Percentiles rank a stretch among this genome's conserved stretches.
phyloP scores from a whole-genome alignment of 2,797 vertebrate species.

The Hybognathus amarus region DNA sequence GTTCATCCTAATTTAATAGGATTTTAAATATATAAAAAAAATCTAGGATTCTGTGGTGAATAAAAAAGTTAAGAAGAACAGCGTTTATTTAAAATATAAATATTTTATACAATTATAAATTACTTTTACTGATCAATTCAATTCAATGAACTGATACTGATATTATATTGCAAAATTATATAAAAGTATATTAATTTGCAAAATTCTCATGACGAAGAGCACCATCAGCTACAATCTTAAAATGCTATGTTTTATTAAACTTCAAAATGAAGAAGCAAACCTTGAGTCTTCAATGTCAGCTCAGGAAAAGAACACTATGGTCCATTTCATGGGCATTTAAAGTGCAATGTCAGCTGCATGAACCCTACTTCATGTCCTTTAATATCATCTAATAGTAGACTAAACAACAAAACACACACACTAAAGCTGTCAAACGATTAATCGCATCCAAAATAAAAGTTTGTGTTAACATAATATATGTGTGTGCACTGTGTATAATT shows the following conservation, averaged over 20 bases:
- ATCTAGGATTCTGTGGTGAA: background rate
- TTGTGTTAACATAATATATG: no score
- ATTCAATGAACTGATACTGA: no score
- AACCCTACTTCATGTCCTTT: background rate
- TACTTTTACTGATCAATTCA: background rate
- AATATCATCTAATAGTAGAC: background rate
- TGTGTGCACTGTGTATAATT: no score
- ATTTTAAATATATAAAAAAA: no score
- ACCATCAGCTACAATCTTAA: background rate
- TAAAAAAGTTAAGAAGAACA: background rate
- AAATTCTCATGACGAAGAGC: no score
- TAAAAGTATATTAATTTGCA: background rate
- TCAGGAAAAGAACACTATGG: slow-evolving; percentile 17
- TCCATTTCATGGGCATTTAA: slow-evolving; percentile 29
- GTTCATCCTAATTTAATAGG: background rate
- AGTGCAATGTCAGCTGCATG: background rate
- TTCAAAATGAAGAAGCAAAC: slow-evolving; percentile 58
- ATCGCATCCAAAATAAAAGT: no score
- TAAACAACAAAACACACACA: background rate
- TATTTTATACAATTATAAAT: background rate
- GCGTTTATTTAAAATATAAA: background rate
- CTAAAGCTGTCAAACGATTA: no score
- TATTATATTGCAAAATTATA: no score
- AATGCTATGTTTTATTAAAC: background rate
- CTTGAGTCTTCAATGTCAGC: slow-evolving; percentile 38